These are phyloP conservation scores for Dermatemys mawii DNA, from an alignment of 2,113 vertebrate species.

Conservation along the genomic window DNA sequence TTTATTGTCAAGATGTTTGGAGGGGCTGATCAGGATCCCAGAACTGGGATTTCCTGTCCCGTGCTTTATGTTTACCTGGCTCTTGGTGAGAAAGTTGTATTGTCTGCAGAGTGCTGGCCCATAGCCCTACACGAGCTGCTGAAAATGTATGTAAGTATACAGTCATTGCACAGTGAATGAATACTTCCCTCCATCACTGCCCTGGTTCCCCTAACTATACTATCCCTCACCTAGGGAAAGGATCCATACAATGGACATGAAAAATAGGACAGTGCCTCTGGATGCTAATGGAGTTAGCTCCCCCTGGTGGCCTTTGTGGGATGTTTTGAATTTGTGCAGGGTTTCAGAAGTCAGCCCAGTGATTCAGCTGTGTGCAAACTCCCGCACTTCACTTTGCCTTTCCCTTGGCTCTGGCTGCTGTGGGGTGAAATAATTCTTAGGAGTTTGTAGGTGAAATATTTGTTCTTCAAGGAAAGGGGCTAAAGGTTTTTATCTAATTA, in stretches of 20 bases:
- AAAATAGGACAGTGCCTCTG: background rate
- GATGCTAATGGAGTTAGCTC: background rate
- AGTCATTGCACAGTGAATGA: background rate
- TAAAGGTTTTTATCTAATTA: constrained; percentile 34
- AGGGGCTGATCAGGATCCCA: background rate
- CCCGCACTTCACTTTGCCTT: background rate
- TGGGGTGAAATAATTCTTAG: background rate
- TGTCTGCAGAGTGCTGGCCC: background rate
- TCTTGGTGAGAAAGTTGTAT: background rate
- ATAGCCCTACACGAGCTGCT: background rate
- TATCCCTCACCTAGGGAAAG: background rate
- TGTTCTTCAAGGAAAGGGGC: constrained; percentile 2
- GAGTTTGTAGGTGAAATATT: background rate
- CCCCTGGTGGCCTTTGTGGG: background rate
- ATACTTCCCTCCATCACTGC: background rate
- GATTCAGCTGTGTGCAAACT: background rate
- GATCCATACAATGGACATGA: background rate
- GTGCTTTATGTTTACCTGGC: background rate
- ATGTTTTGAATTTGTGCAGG: background rate
- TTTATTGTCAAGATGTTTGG: background rate
- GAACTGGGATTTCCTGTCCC: background rate
- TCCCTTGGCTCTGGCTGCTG: fast-evolving
- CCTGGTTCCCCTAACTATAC: background rate
- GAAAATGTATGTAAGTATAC: background rate
- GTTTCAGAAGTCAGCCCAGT: background rate